A percentile compares a stretch with the other conserved stretches of the same genome.
Conservation (phyloP, 2,113 vertebrate genomes). For the Siniperca chuatsi region DNA sequence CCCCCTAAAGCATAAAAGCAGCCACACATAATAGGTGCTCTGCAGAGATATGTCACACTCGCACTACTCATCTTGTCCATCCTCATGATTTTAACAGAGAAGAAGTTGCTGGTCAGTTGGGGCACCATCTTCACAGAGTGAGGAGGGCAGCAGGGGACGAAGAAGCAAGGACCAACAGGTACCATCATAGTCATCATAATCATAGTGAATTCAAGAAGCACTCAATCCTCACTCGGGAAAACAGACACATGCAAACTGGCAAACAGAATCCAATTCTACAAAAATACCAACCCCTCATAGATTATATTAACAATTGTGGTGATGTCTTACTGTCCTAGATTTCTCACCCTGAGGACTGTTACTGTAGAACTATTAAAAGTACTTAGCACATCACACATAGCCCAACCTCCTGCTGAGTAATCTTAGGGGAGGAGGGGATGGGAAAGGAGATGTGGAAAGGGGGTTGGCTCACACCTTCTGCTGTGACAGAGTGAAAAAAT, state of each 20-base stretch:
- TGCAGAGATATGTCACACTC: not conserved
- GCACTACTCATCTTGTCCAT: constrained; percentile 23
- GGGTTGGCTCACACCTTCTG: constrained; percentile 57
- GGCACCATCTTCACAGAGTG: constrained; percentile 81
- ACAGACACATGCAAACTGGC: not conserved
- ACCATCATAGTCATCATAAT: not conserved
- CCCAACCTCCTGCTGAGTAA: constrained; percentile 63
- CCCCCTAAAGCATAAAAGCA: not conserved
- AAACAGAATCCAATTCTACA: not conserved
- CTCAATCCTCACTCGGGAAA: not conserved
- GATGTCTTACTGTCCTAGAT: constrained; percentile 40
- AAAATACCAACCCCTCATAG: constrained; percentile 3
- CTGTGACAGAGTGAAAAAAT: constrained; percentile 47
- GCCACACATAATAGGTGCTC: not conserved
- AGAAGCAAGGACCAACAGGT: constrained; percentile 86
- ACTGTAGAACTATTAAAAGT: constrained; percentile 64
- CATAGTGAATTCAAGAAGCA: not conserved
- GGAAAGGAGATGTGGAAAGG: constrained; percentile 20
- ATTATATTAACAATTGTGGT: constrained; percentile 6
- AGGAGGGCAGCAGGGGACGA: constrained; percentile 86
- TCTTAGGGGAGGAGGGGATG: constrained; percentile 39
- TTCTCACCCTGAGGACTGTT: constrained; percentile 42
- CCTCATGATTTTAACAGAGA: constrained; percentile 76
- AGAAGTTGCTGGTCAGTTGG: constrained; percentile 86
- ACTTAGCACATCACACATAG: constrained; percentile 59